Percentiles rank a stretch among this genome's conserved stretches.
phyloP scores from a whole-genome alignment of 2,113 vertebrate species.

The Myotis lucifugus region DNA sequence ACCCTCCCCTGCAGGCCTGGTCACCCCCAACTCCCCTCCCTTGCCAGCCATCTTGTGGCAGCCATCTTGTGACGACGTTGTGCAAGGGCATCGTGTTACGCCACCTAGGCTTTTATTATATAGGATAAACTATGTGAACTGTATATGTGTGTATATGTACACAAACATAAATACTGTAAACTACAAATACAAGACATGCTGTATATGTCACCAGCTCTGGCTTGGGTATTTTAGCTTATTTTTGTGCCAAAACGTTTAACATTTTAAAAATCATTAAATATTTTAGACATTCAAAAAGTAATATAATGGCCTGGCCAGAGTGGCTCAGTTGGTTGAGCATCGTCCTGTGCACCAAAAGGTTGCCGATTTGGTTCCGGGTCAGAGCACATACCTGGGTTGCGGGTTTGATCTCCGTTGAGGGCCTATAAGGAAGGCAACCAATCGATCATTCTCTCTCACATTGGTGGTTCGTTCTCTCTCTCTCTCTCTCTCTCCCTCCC shows the following conservation, averaged over 20 bases:
- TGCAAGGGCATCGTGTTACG: too few relatives aligned
- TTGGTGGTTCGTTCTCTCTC: too few relatives aligned
- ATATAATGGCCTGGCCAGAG: not conserved
- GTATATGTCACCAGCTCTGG: not conserved
- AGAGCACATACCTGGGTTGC: not conserved
- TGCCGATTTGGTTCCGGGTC: not conserved
- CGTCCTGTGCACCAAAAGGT: not conserved
- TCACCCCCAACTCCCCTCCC: too few relatives aligned
- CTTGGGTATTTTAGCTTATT: not conserved
- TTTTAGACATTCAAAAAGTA: conserved; percentile 20
- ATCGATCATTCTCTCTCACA: not conserved
- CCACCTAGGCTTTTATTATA: too few relatives aligned
- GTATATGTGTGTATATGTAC: not conserved
- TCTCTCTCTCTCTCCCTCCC: too few relatives aligned
- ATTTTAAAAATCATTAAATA: not conserved
- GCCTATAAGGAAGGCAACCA: not conserved
- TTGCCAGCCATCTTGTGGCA: too few relatives aligned
- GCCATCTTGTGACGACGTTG: too few relatives aligned
- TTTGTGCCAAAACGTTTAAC: conserved; percentile 25
- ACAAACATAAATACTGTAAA: not conserved
- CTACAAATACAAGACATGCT: not conserved
- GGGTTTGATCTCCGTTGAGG: not conserved
- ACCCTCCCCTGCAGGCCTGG: too few relatives aligned
- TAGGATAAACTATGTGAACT: not conserved
- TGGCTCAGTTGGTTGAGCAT: not conserved